phyloP scores from a whole-genome alignment of 2,113 vertebrate genomes.

The Clarias magur region DNA sequence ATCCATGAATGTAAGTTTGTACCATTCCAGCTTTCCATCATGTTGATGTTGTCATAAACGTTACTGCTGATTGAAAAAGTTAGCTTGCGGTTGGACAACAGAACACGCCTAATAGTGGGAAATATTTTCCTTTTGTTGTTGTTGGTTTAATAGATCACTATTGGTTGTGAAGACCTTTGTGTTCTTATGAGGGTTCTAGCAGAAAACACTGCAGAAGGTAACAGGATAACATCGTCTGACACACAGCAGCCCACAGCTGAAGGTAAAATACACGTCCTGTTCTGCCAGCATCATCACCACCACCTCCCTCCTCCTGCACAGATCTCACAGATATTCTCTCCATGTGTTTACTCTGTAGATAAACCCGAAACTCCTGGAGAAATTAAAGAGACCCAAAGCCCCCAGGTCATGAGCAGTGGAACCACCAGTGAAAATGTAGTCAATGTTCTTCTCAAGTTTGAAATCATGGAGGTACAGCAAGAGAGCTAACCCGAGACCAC shows the following conservation, averaged over 20 bases:
- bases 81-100: background rate
- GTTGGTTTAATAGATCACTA: constrained; percentile 71
- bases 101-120: background rate
- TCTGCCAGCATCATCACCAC: background rate
- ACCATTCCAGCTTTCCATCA: background rate
- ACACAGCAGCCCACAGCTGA: constrained; percentile 43
- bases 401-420: background rate
- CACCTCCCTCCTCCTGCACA: background rate
- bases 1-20: constrained; percentile 79
- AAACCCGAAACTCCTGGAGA: constrained; percentile 51
- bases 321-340: background rate
- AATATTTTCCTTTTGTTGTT: background rate
- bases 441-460: constrained; percentile 85
- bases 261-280: constrained; percentile 52
- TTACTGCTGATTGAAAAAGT: background rate
- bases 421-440: constrained; percentile 68
- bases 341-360: constrained; percentile 51
- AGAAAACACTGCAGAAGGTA: constrained; percentile 88
- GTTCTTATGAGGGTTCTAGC: constrained; percentile 85
- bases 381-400: constrained; percentile 45
- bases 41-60: background rate
- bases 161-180: constrained; percentile 86
- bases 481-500: background rate
- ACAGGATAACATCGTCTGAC: constrained; percentile 61
- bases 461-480: constrained; percentile 85